Base-by-base conservation (phyloP, 2,113 vertebrate genomes). In the Xenopus laevis region DNA sequence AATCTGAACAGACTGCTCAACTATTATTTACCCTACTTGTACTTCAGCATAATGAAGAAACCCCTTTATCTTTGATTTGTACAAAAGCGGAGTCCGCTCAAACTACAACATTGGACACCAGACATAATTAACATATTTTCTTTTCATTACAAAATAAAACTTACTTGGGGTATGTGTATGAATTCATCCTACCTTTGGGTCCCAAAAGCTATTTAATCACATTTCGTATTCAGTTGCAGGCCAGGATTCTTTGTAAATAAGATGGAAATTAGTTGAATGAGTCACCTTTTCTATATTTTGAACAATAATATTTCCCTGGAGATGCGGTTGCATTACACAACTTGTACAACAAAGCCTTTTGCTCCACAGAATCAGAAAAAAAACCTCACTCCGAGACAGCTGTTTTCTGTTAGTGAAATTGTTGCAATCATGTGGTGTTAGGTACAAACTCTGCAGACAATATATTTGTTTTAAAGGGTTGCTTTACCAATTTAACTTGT, bases 361-460 rank as follows among this genome's bases (percentile, higher is more conserved):
- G 27, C 16, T 44, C 33, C 13, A 55, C 13, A 45, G 44, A 58
- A n/a, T 23, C 50, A 65, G 23, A 27, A 27, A 27, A 27, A 27
- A 74, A 50, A 68, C 30, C 46, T 57, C 46, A 75, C 46, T 60
- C 4, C 47, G 23, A 15, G 55, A 75, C 72, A 75, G 72, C 72
- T 75, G 72, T 20, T 68, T 75, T 62, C 17, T 75, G 72, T 75
- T 75, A 68, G 21, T 40, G 58, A 67, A 75, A 75, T 75, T 75
- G 65, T 53, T 67, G 57, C 58, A 75, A 68, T 75, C 65, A 68
- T 75, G 65, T 62, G 72, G 65, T 61, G 65, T 65, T 75, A 68
- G 72, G 72, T 75, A 75, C 57, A 75, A 68, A 62, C 55, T 68
- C 65, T 75, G 72, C 65, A 44, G 72, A 75, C 72, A 75, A 75